Evolutionary conservation across 1,140 invertebrate species (phyloP), one percentile per base, ranked within the genome.

Genomic region (Macrocentrus cingulum): DNA sequence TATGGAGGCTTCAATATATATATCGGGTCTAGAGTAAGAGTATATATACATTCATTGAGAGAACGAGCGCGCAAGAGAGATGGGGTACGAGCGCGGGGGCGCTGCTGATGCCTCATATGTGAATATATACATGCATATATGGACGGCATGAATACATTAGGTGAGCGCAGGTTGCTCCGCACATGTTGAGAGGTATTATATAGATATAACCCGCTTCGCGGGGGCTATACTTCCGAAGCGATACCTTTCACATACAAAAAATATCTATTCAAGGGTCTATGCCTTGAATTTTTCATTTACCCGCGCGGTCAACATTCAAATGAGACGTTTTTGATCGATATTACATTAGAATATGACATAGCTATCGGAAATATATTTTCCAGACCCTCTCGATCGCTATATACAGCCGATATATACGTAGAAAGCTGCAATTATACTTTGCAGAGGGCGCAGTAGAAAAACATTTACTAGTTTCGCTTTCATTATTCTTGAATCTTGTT

Each of bases 111-210:
- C 57, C 39, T 39, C 62, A 59, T 56, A 56, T 61, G 44, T 59
- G 68, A 65, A 63, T 63, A 61, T 64, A 71, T 73, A 71, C 71
- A 46, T 46, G 25, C 44, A 70, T 69, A 71, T 72, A 71, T 72
- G 72, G 64, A 8, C 69, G 66, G 69, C 69, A 74, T 75, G 71
- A 72, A 68, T 75, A 70, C 63, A 75, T 74, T 71, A 73, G 62
- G 54, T 11, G 13, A 46, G 49, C 45, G 59, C 37, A 32, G 49
- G 62, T 50, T 29, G 53, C 41, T 37, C 59, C 51, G 61, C 56
- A 67, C 60, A 65, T 68, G 70, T 64, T 55, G 39, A 18, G 46
- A 57, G 46, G 41, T 36, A 55, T n/a, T 39, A 39, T 39, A 15
- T 39, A 39, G 16, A 20, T 46, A 52, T 29, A 49, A 18, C 22